Evolutionary conservation across 2,888 invertebrate genomes (phyloP).

Genomic region (Andrena flavipes): DNA sequence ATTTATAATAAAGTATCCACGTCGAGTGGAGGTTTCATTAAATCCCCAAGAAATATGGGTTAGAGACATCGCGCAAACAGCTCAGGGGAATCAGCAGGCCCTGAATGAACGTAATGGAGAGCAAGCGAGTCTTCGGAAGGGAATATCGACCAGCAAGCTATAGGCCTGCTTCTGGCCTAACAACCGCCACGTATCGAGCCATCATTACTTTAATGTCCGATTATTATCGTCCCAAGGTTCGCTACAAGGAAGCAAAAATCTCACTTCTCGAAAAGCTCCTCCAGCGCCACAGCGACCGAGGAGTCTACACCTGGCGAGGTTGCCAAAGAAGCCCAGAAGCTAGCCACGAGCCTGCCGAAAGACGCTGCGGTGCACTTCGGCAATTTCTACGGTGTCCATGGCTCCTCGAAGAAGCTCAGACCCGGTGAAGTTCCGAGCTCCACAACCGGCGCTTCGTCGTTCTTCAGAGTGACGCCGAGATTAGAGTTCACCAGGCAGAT

Average conservation of each 20-base stretch:
- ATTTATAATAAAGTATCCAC: too few species aligned
- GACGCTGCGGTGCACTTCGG: conserved; percentile 76
- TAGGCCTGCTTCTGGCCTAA: not conserved
- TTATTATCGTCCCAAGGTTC: conserved; percentile 31
- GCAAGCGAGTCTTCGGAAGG: not conserved
- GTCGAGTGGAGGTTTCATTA: not conserved
- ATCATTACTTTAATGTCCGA: conserved; percentile 7
- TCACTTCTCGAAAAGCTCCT: conserved; percentile 12
- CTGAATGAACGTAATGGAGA: conserved; percentile 19
- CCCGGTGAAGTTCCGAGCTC: not conserved
- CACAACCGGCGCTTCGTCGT: not conserved
- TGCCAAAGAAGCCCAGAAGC: not conserved
- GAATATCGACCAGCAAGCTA: conserved; percentile 1
- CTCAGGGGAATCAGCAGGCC: not conserved
- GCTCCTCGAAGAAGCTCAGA: conserved; percentile 18
- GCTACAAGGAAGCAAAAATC: conserved; percentile 18
- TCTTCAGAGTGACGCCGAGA: conserved; percentile 21
- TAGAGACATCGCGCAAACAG: conserved; percentile 2
- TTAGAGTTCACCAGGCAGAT: conserved; percentile 76
- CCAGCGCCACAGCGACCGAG: not conserved
- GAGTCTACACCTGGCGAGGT: not conserved
- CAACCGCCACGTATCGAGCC: conserved; percentile 1
- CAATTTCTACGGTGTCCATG: conserved; percentile 66
- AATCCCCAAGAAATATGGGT: conserved; percentile 2
- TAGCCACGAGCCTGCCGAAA: conserved; percentile 55